Evolutionary conservation across 2,113 vertebrate genomes (phyloP).

Genomic region (Chaetops frenatus): DNA sequence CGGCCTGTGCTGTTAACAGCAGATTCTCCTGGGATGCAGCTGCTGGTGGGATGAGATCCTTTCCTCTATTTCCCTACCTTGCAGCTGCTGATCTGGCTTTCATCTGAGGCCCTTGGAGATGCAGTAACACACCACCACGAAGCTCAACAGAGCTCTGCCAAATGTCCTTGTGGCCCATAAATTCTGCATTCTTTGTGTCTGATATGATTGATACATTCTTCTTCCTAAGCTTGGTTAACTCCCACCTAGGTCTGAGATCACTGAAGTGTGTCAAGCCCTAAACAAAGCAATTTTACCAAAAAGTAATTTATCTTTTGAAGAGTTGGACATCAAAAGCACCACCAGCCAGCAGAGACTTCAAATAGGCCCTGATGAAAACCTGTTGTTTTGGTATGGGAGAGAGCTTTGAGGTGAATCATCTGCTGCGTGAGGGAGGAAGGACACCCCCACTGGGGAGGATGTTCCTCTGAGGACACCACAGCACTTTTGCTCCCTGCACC

Average conservation of each 20-base stretch:
- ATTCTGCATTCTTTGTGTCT: background rate
- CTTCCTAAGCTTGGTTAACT: background rate
- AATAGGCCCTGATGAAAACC: background rate
- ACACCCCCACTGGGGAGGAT: background rate
- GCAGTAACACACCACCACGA: fast-evolving
- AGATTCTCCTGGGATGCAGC: fast-evolving
- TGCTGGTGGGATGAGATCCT: fast-evolving
- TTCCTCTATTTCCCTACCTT: background rate
- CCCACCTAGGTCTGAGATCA: background rate
- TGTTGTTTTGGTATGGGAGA: background rate
- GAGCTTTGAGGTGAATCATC: background rate
- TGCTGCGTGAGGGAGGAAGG: background rate
- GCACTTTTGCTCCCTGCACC: fast-evolving
- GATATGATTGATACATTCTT: background rate
- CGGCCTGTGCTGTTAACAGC: background rate
- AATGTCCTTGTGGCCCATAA: background rate
- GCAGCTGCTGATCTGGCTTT: background rate
- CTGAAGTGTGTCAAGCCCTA: background rate
- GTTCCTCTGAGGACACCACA: background rate
- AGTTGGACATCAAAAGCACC: background rate
- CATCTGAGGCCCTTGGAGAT: background rate
- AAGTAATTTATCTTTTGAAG: background rate
- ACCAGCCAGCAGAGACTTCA: background rate
- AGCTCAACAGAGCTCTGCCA: background rate
- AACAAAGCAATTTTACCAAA: background rate